Evolutionary conservation across 2,888 invertebrate genomes (phyloP), one percentile per base, ranked within the genome.

Genomic region (Chrysotoxum bicinctum): DNA sequence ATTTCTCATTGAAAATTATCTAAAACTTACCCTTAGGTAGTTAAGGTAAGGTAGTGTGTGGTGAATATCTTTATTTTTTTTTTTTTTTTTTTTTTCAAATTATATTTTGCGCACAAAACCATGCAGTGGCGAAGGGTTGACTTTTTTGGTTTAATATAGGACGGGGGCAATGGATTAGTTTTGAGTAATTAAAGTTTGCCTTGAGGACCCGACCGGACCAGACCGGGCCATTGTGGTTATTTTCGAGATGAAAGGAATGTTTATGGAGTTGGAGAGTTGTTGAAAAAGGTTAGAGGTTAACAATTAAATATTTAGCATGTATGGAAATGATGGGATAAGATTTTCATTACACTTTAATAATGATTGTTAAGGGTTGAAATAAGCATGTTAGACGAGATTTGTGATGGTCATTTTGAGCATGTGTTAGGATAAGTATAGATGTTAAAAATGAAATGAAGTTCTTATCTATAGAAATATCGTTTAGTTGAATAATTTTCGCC

Each of bases 1-100:
- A 76, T 74, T 66, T 73, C 64, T 64, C 83, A 83, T 62, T 84
- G 58, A 79, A 79, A 84, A 79, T 79, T 75, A 58, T n/a, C 35
- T 19, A 66, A 84, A 79, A 84, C 70, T 79, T 52, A 58, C 45
- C 48, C 62, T 30, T 37, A 60, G 16, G 23, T 60, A 35, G 9
- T 52, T 40, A 56, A 60, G 54, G 19, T 62, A 16, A 2, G 5
- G 8, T 45, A 32, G 2, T 62, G 66, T 54, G 43, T 23, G 72
- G 62, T 43, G 30, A 48, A 50, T 30, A n/a, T 43, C 6, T 37
- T 0, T 14, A 37, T 3, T 8, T n/a, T 16, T 30, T 7, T 54
- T 16, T 16, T 30, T 0, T 16, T 19, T 19, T 7, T 45, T 30
- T 32, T 16, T 58, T 40, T 14, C 56, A 35, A 32, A 4, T 70